Evolutionary conservation across 2,113 vertebrate species (phyloP).

Genomic region (cattle (Bos taurus)): DNA sequence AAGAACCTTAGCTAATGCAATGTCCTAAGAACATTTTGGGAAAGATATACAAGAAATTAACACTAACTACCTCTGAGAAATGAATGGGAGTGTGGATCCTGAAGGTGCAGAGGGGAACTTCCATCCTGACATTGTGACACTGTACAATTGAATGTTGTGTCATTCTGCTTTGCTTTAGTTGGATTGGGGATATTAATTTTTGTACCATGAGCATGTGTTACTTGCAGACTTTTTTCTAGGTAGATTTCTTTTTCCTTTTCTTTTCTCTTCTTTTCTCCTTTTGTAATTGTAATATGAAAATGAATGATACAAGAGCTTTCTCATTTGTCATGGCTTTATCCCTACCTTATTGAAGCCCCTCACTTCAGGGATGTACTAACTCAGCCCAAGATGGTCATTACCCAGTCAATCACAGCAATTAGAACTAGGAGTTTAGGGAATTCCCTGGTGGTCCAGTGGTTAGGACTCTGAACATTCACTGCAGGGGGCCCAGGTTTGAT

Average conservation of each 20-base stretch:
- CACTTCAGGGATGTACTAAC: background rate
- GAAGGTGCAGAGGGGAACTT: background rate
- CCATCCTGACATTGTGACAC: background rate
- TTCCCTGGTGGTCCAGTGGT: background rate
- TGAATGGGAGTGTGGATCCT: background rate
- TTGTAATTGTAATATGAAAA: background rate
- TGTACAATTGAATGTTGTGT: background rate
- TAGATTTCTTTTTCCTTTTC: background rate
- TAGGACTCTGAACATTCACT: background rate
- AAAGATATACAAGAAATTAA: conserved; percentile 36
- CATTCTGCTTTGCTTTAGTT: background rate
- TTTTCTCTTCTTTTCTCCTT: background rate
- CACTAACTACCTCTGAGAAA: conserved; percentile 11
- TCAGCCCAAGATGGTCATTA: background rate
- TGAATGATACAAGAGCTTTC: background rate
- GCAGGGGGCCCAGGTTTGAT: background rate
- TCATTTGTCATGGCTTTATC: background rate
- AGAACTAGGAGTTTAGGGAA: background rate
- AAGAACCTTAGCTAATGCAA: conserved; percentile 36
- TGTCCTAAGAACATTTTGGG: background rate
- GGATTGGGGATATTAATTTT: background rate
- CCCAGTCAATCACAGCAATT: background rate
- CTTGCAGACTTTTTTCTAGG: background rate
- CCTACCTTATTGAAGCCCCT: background rate
- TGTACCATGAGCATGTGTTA: background rate